phyloP scores from a whole-genome alignment of 2,888 invertebrate species.

The Aleiodes leptofemur region DNA sequence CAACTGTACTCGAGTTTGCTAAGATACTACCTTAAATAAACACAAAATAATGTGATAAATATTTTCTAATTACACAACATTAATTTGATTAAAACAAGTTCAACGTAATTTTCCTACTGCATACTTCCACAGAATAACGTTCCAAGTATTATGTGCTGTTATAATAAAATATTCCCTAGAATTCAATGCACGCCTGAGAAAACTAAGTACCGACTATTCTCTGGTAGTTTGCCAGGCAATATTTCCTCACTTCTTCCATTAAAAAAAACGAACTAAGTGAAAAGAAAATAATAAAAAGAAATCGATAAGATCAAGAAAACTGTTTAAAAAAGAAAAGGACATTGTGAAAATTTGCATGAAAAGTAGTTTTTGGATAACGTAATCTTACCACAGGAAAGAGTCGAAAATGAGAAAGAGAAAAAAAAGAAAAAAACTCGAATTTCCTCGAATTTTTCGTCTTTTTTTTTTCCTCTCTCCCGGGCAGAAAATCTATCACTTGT shows the following conservation, averaged over 20 bases:
- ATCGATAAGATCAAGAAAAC: too few relatives aligned
- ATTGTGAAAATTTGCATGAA: constrained; percentile 11
- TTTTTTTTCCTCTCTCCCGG: neutral
- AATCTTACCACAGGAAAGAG: constrained; percentile 21
- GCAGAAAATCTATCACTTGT: constrained; percentile 53
- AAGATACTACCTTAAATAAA: too few relatives aligned
- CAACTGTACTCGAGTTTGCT: too few relatives aligned
- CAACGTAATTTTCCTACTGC: constrained; percentile 7
- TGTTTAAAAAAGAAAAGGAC: too few relatives aligned
- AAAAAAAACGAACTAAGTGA: too few relatives aligned
- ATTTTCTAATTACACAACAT: neutral
- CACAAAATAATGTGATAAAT: constrained; percentile 14
- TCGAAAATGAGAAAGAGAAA: constrained; percentile 14
- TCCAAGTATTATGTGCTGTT: constrained; percentile 24
- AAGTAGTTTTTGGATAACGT: constrained; percentile 8
- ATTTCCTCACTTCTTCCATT: neutral
- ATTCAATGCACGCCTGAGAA: constrained; percentile 28
- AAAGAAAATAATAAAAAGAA: too few relatives aligned
- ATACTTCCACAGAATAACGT: constrained; percentile 27
- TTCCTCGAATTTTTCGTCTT: neutral
- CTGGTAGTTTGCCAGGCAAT: constrained; percentile 23
- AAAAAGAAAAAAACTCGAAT: constrained; percentile 10
- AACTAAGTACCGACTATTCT: constrained; percentile 19
- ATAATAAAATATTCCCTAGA: constrained; percentile 25
- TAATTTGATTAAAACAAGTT: constrained; percentile 33